A percentile compares a stretch with the other conserved stretches of the same genome.
Conservation (phyloP, 2,113 vertebrate genomes). For the Hymenochirus boettgeri region DNA sequence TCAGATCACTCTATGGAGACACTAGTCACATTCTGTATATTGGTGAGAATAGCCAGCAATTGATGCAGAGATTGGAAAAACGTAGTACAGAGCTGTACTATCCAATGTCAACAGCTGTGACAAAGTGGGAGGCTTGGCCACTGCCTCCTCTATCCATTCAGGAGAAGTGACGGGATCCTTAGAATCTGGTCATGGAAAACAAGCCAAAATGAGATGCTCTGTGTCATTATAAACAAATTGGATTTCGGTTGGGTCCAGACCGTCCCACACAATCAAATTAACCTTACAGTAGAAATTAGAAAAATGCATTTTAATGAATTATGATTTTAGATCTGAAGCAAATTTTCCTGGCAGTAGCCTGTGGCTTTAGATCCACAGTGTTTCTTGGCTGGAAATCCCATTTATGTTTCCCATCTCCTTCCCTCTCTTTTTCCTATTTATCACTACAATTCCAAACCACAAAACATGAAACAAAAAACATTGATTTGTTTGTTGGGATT, state of each 20-base stretch:
- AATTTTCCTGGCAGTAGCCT: slow-evolving; percentile 8
- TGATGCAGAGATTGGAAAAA: no score
- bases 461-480: no score
- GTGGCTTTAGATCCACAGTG: neutral
- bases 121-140: no score
- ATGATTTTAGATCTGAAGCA: slow-evolving; percentile 4
- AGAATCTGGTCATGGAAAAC: neutral
- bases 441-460: no score
- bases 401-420: neutral
- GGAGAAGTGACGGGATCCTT: no score
- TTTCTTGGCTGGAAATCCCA: neutral
- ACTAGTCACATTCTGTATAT: no score
- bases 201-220: neutral
- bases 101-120: no score
- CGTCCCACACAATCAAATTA: neutral
- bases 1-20: no score
- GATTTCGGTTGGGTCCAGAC: neutral
- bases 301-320: neutral
- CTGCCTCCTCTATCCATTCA: no score
- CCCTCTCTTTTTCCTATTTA: neutral
- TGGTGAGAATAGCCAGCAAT: no score
- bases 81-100: no score
- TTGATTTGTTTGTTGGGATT: neutral
- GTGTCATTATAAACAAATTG: neutral
- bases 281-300: neutral